Evolutionary conservation across 2,113 vertebrate genomes (phyloP).

Genomic region (Mustela lutreola): DNA sequence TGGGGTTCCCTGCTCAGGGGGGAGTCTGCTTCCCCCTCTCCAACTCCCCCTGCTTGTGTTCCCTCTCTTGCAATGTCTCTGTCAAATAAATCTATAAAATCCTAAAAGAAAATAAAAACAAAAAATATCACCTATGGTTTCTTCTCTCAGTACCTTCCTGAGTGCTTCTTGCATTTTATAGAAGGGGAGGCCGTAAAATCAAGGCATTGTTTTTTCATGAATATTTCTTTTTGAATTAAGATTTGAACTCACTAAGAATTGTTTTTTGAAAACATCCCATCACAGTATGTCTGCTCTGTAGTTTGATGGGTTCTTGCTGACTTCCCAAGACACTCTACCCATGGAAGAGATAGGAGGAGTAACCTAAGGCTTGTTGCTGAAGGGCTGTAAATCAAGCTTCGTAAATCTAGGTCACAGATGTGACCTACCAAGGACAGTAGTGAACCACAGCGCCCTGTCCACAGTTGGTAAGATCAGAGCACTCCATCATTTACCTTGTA

Average conservation of each 20-base stretch:
- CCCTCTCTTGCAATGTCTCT: too few relatives aligned
- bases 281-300: neutral
- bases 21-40: too few relatives aligned
- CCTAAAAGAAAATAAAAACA: too few relatives aligned
- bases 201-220: neutral
- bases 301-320: neutral
- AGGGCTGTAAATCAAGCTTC: slow-evolving; percentile 50
- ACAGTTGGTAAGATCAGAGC: neutral
- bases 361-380: neutral
- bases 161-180: neutral
- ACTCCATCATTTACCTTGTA: neutral
- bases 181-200: neutral
- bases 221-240: slow-evolving; percentile 23
- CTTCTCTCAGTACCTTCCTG: neutral
- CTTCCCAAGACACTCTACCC: neutral
- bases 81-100: too few relatives aligned
- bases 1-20: too few relatives aligned
- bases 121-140: neutral
- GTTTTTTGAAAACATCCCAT: neutral
- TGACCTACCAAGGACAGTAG: neutral
- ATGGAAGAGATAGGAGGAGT: neutral
- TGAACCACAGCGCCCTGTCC: neutral
- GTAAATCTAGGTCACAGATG: slow-evolving; percentile 60
- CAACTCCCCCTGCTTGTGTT: too few relatives aligned
- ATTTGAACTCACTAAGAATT: neutral